A percentile compares a stretch with the other conserved stretches of the same genome.
These are phyloP conservation scores for Hymenopus coronatus DNA, from an alignment of 2,888 invertebrate species.

Conservation along the genomic window DNA sequence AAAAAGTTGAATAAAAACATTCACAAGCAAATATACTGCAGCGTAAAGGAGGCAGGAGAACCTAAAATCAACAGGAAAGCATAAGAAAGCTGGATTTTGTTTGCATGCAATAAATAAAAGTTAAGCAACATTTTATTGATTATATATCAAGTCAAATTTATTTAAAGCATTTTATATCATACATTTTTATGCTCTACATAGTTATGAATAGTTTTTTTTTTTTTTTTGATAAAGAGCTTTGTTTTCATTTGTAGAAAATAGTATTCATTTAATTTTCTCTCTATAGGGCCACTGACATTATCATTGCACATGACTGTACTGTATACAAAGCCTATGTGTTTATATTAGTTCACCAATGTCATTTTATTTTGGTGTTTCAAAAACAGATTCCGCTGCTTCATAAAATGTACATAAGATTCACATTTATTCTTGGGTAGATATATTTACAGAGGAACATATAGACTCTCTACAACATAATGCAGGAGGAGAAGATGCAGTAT, in stretches of 20 bases:
- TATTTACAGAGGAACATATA: neutral
- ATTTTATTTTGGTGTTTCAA: neutral
- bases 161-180: neutral
- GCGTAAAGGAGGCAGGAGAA: no score
- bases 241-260: neutral
- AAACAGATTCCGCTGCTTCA: neutral
- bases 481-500: neutral
- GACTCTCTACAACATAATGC: neutral
- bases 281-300: neutral
- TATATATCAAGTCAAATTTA: neutral
- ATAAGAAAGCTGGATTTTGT: no score
- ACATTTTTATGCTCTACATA: neutral
- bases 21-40: no score
- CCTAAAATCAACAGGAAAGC: no score
- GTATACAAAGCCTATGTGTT: neutral
- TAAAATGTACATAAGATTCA: neutral
- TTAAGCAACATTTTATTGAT: neutral
- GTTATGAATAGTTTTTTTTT: neutral
- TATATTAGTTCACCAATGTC: neutral
- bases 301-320: no score
- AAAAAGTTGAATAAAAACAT: no score
- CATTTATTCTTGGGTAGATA: neutral
- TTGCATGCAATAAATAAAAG: neutral
- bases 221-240: neutral
- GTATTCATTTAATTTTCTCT: neutral